Evolutionary conservation across 2,797 vertebrate genomes (phyloP), one percentile per base, ranked within the genome.

Genomic region (Chelon auratus): DNA sequence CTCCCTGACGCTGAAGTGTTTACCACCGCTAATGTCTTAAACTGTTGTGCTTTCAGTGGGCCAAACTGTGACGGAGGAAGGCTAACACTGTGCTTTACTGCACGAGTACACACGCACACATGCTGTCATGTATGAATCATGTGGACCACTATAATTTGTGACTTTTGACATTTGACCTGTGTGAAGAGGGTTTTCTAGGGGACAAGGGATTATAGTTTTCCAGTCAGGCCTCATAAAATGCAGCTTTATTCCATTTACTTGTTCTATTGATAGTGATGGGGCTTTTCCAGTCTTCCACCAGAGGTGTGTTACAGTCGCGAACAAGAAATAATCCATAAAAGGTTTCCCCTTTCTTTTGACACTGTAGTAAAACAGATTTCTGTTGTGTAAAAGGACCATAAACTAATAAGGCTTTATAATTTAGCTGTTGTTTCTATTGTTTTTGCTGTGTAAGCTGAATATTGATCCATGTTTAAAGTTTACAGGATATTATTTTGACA

Each of bases 391-490:
- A 87, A 77, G 80, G 74, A 81, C 30, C 76, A 65, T 90, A 85
- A 88, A 72, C 64, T 58, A 75, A 90, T 85, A 71, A 81, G 62
- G 52, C 9, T 58, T 71, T 60, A 2, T 20, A 72, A 52, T 87
- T 64, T 47, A 62, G 42, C 22, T 56, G 66, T 58, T 68, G 40
- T 60, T 69, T 69, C 45, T 57, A 30, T 17, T 67, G 68, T 78
- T 48, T 33, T 71, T 75, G 40, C 18, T 18, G 14, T 65, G 2
- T 50, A 45, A 37, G 61, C 69, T 69, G 54, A 82, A 9, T 81
- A 88, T 91, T 79, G 85, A 93, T 84, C 65, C 1, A 17, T 66
- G 72, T 86, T 72, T 62, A 64, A 75, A 39, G 73, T 91, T 85
- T 91, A 84, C 72, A 75, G 66, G 68, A 61, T 20, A 61, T 65